These are phyloP conservation scores for Athetis lepigone DNA, from an alignment of 2,888 invertebrate species.

Conservation along the genomic window DNA sequence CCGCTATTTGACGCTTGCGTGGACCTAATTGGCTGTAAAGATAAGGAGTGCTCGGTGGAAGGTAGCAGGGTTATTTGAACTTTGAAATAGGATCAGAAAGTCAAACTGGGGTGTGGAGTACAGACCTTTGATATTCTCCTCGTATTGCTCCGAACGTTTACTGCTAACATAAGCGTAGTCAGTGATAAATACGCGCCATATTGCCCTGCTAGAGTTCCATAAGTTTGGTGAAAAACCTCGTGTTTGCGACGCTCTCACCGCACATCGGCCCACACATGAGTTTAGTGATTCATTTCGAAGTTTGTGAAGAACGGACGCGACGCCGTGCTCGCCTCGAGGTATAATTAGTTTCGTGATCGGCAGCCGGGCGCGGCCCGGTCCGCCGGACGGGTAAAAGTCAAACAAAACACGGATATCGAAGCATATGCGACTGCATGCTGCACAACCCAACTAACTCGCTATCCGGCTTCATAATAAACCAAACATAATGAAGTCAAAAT, in stretches of 20 bases:
- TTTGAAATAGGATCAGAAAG: slow-evolving; percentile 29
- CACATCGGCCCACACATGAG: slow-evolving; percentile 65
- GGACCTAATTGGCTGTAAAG: slow-evolving; percentile 51
- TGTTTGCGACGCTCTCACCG: slow-evolving; percentile 41
- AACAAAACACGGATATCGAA: slow-evolving; percentile 79
- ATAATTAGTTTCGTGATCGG: slow-evolving; percentile 85
- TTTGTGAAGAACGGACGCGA: slow-evolving; percentile 76
- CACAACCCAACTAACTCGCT: slow-evolving; percentile 21
- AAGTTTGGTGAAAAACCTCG: slow-evolving; percentile 36
- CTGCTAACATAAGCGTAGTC: not conserved
- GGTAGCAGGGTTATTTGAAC: slow-evolving; percentile 31
- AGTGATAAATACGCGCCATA: slow-evolving; percentile 1
- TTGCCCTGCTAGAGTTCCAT: slow-evolving; percentile 14
- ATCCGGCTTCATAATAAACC: slow-evolving; percentile 48
- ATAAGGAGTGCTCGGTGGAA: slow-evolving; percentile 34
- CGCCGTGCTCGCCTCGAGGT: slow-evolving; percentile 79
- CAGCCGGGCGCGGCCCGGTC: slow-evolving; percentile 60
- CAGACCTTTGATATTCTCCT: not conserved
- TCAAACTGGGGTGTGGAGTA: slow-evolving; percentile 11
- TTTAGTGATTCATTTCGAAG: slow-evolving; percentile 77
- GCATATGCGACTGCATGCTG: slow-evolving; percentile 63
- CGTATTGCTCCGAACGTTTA: not conserved
- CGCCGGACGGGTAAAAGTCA: slow-evolving; percentile 77
- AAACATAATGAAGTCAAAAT: slow-evolving; percentile 39
- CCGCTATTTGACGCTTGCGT: slow-evolving; percentile 54